Conservation (phyloP, 2,113 vertebrate genomes). For the Triplophysa dalaica region DNA sequence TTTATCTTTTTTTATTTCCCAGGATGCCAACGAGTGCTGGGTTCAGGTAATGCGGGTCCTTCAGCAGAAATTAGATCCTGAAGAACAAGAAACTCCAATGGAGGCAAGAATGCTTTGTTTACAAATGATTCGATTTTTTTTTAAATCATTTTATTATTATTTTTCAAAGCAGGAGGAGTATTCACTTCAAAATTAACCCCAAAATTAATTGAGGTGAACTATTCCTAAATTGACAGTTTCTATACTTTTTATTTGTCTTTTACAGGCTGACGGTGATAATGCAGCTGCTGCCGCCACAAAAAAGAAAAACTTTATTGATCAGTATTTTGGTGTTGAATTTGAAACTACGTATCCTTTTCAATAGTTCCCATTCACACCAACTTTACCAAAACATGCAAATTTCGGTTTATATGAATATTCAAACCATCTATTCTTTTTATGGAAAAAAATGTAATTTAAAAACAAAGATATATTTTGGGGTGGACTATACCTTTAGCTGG, state of each 20-base stretch:
- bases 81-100: slow-evolving; percentile 85
- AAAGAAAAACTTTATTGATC: slow-evolving; percentile 98
- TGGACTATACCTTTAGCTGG: too few relatives aligned
- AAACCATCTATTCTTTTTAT: too few relatives aligned
- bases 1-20: slow-evolving; percentile 17
- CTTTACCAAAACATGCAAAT: too few relatives aligned
- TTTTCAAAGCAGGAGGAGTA: neutral
- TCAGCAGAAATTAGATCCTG: slow-evolving; percentile 92
- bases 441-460: too few relatives aligned
- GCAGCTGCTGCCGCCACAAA: slow-evolving; percentile 74
- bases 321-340: slow-evolving; percentile 96
- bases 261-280: slow-evolving; percentile 68
- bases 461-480: too few relatives aligned
- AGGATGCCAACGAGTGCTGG: slow-evolving; percentile 99
- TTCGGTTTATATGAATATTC: too few relatives aligned
- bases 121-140: neutral
- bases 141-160: neutral
- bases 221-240: neutral
- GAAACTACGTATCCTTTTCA: slow-evolving; percentile 93
- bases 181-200: too few relatives aligned
- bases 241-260: neutral
- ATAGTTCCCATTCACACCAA: too few relatives aligned
- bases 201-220: too few relatives aligned
- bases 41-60: slow-evolving; percentile 95
- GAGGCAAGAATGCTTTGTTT: slow-evolving; percentile 75